Evolutionary conservation across 1,140 invertebrate genomes (phyloP).

Genomic region (Drosophila mauritiana): DNA sequence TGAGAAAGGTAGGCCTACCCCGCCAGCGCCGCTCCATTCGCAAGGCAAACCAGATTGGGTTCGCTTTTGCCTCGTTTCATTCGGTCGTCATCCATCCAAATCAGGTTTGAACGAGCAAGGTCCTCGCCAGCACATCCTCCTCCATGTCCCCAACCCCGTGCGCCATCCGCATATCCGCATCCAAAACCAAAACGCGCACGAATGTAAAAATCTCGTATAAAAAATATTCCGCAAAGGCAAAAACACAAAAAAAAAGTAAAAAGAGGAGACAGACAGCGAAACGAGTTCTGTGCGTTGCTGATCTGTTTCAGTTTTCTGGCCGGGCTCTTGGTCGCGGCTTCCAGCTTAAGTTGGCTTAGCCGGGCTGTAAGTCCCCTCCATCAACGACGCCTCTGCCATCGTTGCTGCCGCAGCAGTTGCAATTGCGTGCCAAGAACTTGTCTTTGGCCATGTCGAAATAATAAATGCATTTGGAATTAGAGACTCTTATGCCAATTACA

Average conservation of each 20-base stretch:
- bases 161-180: background rate
- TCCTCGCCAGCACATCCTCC: slow-evolving; percentile 50
- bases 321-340: slow-evolving; percentile 62
- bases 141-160: background rate
- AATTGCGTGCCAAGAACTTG: slow-evolving; percentile 53
- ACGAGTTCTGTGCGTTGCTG: slow-evolving; percentile 55
- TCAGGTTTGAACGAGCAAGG: slow-evolving; percentile 75
- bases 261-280: slow-evolving; percentile 40
- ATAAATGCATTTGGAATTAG: slow-evolving; percentile 81
- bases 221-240: slow-evolving; percentile 40
- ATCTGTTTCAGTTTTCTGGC: slow-evolving; percentile 48
- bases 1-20: slow-evolving; percentile 57
- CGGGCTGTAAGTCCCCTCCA: slow-evolving; percentile 7
- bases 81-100: slow-evolving; percentile 38
- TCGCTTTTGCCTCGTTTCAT: slow-evolving; percentile 32
- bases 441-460: slow-evolving; percentile 78
- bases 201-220: slow-evolving; percentile 65
- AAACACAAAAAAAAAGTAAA: slow-evolving; percentile 15
- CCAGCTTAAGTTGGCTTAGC: slow-evolving; percentile 43
- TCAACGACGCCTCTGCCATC: background rate
- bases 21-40: slow-evolving; percentile 1
- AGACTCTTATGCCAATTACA: slow-evolving; percentile 83
- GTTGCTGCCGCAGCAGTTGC: slow-evolving; percentile 1
- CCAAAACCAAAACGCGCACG: slow-evolving; percentile 47
- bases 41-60: slow-evolving; percentile 79